phyloP scores from a whole-genome alignment of 2,797 vertebrate species.

The Orientallactaga sibirica region DNA sequence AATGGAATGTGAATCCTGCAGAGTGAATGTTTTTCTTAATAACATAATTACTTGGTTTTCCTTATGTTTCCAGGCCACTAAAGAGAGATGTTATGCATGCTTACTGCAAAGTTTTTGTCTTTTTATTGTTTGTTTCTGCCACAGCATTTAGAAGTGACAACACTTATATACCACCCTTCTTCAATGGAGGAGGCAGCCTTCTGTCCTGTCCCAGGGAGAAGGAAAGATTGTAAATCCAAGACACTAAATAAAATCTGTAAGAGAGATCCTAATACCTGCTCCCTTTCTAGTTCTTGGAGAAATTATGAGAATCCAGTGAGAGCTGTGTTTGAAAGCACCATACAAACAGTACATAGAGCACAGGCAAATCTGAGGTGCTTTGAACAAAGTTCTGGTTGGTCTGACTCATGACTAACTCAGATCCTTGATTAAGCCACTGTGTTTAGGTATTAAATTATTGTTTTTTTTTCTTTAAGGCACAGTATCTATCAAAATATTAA shows the following conservation, averaged over 20 bases:
- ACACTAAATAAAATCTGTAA: not conserved
- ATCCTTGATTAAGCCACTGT: not conserved
- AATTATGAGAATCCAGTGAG: not conserved
- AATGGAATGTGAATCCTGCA: not conserved
- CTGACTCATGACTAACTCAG: not conserved
- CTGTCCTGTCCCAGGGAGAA: not conserved
- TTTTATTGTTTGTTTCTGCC: not conserved
- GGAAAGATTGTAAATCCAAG: not conserved
- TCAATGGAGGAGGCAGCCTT: not conserved
- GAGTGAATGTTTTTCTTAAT: not conserved
- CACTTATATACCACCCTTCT: too few relatives aligned
- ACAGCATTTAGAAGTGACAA: not conserved
- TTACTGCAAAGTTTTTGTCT: not conserved
- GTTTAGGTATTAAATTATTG: not conserved
- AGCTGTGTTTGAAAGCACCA: not conserved
- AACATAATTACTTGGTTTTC: not conserved
- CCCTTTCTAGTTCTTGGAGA: not conserved
- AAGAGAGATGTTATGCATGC: not conserved
- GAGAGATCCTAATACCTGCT: not conserved
- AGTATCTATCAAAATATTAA: constrained; percentile 44
- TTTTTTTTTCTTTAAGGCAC: constrained; percentile 23
- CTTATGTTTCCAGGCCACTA: not conserved
- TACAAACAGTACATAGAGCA: not conserved
- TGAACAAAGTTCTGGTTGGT: not conserved
- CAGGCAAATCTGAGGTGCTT: not conserved